Conservation (phyloP, 2,113 vertebrate species). For the Empidonax alnorum region DNA sequence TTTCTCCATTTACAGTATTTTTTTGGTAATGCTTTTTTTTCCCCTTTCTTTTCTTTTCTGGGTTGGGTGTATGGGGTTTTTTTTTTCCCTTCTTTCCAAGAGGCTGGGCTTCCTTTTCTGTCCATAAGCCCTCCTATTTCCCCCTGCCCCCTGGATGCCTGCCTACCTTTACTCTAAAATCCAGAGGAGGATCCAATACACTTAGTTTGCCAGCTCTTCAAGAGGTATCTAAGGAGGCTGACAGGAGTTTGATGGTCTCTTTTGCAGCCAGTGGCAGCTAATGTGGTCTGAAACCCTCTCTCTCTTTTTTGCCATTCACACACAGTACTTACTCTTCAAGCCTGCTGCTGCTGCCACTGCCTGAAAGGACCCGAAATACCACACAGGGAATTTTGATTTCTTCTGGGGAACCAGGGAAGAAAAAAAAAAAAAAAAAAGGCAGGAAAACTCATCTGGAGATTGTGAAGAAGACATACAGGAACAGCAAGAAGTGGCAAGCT, state of each 20-base stretch:
- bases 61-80: not conserved
- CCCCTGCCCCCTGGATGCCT: slow-evolving; percentile 76
- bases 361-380: slow-evolving; percentile 75
- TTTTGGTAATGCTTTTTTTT: not conserved
- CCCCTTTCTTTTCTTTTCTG: slow-evolving; percentile 43
- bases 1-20: slow-evolving; percentile 54
- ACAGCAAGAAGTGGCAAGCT: slow-evolving; percentile 51
- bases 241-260: slow-evolving; percentile 76
- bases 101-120: slow-evolving; percentile 63
- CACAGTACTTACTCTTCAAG: slow-evolving; percentile 68
- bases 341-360: slow-evolving; percentile 74
- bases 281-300: slow-evolving; percentile 72
- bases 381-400: slow-evolving; percentile 70
- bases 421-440: not conserved
- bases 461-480: slow-evolving; percentile 54
- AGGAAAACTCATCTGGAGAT: slow-evolving; percentile 69
- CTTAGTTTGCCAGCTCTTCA: slow-evolving; percentile 73
- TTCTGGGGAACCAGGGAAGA: slow-evolving; percentile 15
- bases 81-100: slow-evolving; percentile 6
- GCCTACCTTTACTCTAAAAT: slow-evolving; percentile 79
- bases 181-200: slow-evolving; percentile 77
- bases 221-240: slow-evolving; percentile 76
- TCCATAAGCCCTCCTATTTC: slow-evolving; percentile 59
- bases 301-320: slow-evolving; percentile 65
- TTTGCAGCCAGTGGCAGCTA: slow-evolving; percentile 72